Percentiles rank a stretch among this genome's conserved stretches.
phyloP scores from a whole-genome alignment of 2,888 invertebrate species.

The Exocentrus adspersus region DNA sequence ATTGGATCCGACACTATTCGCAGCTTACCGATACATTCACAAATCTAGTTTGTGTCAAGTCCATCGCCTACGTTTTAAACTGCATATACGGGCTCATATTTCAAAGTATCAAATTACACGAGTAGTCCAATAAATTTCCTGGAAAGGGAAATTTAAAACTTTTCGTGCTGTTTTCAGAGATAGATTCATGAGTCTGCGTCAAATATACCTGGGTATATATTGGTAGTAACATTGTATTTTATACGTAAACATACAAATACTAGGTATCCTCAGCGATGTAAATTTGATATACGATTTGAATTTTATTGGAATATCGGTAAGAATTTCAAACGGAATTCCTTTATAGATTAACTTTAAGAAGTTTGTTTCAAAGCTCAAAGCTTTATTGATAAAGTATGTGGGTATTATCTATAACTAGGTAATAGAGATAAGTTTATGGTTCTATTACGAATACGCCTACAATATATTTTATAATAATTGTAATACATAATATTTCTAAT shows the following conservation, averaged over 20 bases:
- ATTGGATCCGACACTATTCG: background rate
- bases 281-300: background rate
- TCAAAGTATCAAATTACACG: conserved; percentile 18
- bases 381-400: too few relatives aligned
- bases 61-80: conserved; percentile 10
- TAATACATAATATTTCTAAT: too few relatives aligned
- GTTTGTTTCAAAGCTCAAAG: too few relatives aligned
- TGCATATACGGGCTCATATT: background rate
- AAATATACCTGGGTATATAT: background rate
- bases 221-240: conserved; percentile 21
- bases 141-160: conserved; percentile 24
- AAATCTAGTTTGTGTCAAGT: conserved; percentile 6
- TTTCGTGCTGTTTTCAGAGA: conserved; percentile 18
- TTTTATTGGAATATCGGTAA: conserved; percentile 7
- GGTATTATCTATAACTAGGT: too few relatives aligned
- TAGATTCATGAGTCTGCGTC: conserved; percentile 13
- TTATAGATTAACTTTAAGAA: too few relatives aligned
- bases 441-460: too few relatives aligned
- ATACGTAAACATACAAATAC: conserved; percentile 5
- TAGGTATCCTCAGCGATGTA: conserved; percentile 2
- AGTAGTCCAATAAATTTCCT: conserved; percentile 20
- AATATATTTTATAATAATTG: too few relatives aligned
- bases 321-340: background rate
- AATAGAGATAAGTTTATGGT: too few relatives aligned
- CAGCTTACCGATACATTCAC: background rate